Evolutionary conservation across 2,888 invertebrate genomes (phyloP).

Genomic region (Folsomia candida): DNA sequence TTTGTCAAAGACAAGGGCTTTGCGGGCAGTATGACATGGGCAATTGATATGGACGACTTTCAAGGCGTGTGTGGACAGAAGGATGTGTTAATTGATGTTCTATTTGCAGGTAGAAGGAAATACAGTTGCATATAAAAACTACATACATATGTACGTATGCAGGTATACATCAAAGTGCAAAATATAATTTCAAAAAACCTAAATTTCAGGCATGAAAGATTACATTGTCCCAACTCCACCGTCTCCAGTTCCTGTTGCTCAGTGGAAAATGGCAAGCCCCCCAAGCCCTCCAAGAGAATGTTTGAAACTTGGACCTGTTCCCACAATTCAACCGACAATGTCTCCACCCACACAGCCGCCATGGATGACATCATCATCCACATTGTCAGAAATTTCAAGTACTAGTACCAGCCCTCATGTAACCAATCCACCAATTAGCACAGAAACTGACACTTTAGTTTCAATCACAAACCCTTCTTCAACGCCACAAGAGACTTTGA

Average conservation of each 20-base stretch:
- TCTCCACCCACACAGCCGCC: slow-evolving; percentile 50
- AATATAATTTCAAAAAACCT: too few species aligned
- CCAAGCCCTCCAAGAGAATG: slow-evolving; percentile 50
- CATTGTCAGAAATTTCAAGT: slow-evolving; percentile 13
- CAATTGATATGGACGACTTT: slow-evolving; percentile 89
- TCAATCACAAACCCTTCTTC: slow-evolving; percentile 8
- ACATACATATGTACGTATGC: too few species aligned
- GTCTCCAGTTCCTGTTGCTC: slow-evolving; percentile 25
- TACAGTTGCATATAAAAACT: background rate
- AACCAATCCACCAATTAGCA: background rate
- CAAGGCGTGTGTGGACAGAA: slow-evolving; percentile 74
- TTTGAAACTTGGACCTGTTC: slow-evolving; percentile 42
- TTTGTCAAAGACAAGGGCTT: slow-evolving; percentile 79
- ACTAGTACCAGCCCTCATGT: slow-evolving; percentile 15
- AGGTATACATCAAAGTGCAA: background rate
- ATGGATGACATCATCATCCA: background rate
- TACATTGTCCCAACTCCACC: slow-evolving; percentile 57
- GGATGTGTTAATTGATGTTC: slow-evolving; percentile 71
- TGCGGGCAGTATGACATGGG: slow-evolving; percentile 89
- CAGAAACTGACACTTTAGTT: slow-evolving; percentile 24
- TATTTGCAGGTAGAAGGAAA: slow-evolving; percentile 58
- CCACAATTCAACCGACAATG: slow-evolving; percentile 30
- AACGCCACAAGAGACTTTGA: slow-evolving; percentile 6
- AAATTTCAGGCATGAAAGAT: slow-evolving; percentile 61
- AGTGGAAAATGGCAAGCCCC: slow-evolving; percentile 34